These are phyloP conservation scores for Tethea ocularis DNA, from an alignment of 2,888 invertebrate genomes.

Conservation along the genomic window DNA sequence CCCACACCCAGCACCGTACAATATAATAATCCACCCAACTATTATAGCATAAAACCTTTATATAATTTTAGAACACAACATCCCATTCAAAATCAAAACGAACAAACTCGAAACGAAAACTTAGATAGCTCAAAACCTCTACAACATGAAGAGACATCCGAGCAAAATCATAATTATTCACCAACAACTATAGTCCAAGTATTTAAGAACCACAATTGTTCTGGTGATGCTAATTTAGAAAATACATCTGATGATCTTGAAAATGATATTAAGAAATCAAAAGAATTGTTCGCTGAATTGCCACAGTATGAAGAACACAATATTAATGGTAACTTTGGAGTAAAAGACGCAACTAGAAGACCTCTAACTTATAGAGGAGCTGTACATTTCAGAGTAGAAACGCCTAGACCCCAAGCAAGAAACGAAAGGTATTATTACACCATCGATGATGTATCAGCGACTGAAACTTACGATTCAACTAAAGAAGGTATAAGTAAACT, in stretches of 20 bases:
- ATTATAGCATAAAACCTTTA: slow-evolving; percentile 32
- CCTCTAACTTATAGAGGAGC: slow-evolving; percentile 53
- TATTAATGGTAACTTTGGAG: slow-evolving; percentile 63
- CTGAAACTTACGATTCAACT: slow-evolving; percentile 38
- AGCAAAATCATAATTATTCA: slow-evolving; percentile 41
- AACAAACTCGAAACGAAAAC: slow-evolving; percentile 13
- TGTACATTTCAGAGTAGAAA: slow-evolving; percentile 59
- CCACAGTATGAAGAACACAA: slow-evolving; percentile 49
- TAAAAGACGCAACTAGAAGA: slow-evolving; percentile 45
- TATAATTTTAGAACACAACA: slow-evolving; percentile 50
- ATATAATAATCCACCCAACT: slow-evolving; percentile 32
- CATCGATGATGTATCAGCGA: slow-evolving; percentile 42
- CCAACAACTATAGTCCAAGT: slow-evolving; percentile 60
- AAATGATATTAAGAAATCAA: slow-evolving; percentile 46
- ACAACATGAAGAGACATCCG: slow-evolving; percentile 45
- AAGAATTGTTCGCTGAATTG: slow-evolving; percentile 46
- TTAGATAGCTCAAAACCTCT: slow-evolving; percentile 44
- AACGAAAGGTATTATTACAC: slow-evolving; percentile 65
- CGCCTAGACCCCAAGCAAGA: slow-evolving; percentile 53
- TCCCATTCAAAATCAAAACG: slow-evolving; percentile 20
- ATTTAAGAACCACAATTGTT: slow-evolving; percentile 71
- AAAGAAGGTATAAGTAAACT: slow-evolving; percentile 74
- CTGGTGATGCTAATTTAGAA: slow-evolving; percentile 32
- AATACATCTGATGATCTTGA: slow-evolving; percentile 37
- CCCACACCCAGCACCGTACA: slow-evolving; percentile 24